These are phyloP conservation scores for Raja brachyura DNA, from an alignment of 2,113 vertebrate species.

Conservation along the genomic window DNA sequence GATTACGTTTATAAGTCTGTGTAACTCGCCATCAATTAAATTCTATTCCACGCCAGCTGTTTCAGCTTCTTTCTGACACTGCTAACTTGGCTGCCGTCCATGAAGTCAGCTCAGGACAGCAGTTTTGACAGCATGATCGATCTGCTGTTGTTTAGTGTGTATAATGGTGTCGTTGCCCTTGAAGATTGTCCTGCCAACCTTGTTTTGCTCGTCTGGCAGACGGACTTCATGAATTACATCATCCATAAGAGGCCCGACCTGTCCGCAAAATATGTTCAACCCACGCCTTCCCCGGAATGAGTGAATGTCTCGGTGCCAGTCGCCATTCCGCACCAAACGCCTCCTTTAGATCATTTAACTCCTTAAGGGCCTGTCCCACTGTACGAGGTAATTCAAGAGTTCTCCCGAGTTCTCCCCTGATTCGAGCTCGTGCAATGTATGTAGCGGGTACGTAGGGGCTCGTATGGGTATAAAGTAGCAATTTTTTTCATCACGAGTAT, in stretches of 20 bases:
- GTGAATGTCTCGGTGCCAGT: background rate
- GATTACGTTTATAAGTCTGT: background rate
- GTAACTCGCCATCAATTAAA: conserved; percentile 8
- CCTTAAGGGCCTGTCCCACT: background rate
- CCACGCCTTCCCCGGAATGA: background rate
- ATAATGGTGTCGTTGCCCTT: background rate
- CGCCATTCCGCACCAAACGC: background rate
- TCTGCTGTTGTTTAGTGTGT: background rate
- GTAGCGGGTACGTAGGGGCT: no score
- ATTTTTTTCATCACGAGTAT: no score
- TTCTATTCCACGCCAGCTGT: conserved; percentile 26
- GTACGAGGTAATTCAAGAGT: background rate
- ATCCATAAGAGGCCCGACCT: conserved; percentile 9
- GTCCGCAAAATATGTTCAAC: background rate
- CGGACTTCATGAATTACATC: conserved; percentile 8
- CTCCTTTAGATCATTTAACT: background rate
- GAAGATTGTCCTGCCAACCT: conserved; percentile 22
- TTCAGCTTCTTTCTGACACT: conserved; percentile 5
- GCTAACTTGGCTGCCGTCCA: background rate
- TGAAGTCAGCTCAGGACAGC: background rate
- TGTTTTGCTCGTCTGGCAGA: background rate
- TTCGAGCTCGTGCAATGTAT: no score
- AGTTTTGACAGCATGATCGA: conserved; percentile 11
- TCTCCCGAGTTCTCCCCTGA: no score
- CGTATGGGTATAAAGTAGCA: no score